These are phyloP conservation scores for Pica pica DNA, from an alignment of 2,113 vertebrate species.

Conservation along the genomic window DNA sequence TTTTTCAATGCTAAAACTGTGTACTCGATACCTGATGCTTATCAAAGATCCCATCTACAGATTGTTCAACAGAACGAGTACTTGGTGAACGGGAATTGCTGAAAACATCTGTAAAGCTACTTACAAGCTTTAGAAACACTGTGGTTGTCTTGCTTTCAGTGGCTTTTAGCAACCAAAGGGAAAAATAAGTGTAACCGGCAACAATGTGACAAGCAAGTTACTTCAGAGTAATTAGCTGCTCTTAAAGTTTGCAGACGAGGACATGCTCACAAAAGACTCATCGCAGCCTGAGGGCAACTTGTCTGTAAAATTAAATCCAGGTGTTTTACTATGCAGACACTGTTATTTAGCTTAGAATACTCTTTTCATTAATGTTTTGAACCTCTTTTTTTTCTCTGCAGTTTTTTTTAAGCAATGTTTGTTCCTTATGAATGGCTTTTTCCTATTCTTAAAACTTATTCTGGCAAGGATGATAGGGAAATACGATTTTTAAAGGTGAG, in stretches of 20 bases:
- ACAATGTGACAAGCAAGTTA: neutral
- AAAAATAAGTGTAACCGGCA: neutral
- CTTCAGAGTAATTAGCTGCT: neutral
- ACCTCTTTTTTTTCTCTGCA: neutral
- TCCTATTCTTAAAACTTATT: neutral
- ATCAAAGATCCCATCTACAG: neutral
- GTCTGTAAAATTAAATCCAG: neutral
- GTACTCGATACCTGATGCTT: neutral
- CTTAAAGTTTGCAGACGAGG: neutral
- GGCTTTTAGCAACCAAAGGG: neutral
- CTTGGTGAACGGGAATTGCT: neutral
- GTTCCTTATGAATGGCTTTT: neutral
- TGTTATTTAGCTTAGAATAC: neutral
- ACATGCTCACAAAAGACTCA: neutral
- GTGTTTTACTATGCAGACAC: neutral
- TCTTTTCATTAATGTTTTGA: neutral
- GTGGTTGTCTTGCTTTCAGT: neutral
- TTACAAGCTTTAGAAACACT: neutral
- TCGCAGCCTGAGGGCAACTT: neutral
- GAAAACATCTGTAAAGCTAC: neutral
- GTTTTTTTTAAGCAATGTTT: neutral
- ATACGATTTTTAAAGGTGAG: neutral
- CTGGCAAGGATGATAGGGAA: neutral
- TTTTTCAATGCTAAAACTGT: neutral
- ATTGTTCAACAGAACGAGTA: neutral